Evolutionary conservation across 2,797 vertebrate genomes (phyloP).

Genomic region (Onychomys torridus): DNA sequence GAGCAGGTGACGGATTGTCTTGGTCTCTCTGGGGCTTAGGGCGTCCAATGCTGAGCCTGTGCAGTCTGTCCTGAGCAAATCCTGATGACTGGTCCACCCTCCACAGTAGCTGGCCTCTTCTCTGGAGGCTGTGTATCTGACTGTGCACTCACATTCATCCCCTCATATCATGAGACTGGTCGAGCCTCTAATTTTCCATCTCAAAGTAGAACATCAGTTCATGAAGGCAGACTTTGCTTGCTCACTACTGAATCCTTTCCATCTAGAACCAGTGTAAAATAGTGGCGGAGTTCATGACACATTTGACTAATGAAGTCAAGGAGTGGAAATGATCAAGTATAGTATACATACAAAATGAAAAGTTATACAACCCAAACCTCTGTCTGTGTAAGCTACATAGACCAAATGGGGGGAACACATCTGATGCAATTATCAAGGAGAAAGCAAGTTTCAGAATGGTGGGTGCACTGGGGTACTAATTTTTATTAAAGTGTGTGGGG

Average conservation of each 20-base stretch:
- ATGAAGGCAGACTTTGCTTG: background rate
- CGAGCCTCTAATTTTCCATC: background rate
- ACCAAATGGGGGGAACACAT: background rate
- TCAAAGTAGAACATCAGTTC: background rate
- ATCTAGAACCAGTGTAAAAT: background rate
- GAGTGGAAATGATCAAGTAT: background rate
- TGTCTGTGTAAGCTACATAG: background rate
- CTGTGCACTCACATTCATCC: background rate
- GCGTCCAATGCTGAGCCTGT: background rate
- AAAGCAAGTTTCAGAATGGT: background rate
- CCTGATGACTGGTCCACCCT: background rate
- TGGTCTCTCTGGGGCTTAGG: background rate
- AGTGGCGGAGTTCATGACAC: background rate
- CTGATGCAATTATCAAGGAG: background rate
- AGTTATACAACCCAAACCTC: background rate
- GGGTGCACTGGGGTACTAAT: background rate
- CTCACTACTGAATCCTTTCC: background rate
- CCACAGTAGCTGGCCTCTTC: background rate
- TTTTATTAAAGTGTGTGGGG: conserved; percentile 19
- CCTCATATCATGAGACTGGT: background rate
- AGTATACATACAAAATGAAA: background rate
- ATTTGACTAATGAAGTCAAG: conserved; percentile 7
- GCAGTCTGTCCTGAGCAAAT: background rate
- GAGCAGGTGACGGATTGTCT: background rate
- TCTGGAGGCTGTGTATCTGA: background rate